Evolutionary conservation across 2,113 vertebrate species (phyloP).

Genomic region (Amazona guildingii): DNA sequence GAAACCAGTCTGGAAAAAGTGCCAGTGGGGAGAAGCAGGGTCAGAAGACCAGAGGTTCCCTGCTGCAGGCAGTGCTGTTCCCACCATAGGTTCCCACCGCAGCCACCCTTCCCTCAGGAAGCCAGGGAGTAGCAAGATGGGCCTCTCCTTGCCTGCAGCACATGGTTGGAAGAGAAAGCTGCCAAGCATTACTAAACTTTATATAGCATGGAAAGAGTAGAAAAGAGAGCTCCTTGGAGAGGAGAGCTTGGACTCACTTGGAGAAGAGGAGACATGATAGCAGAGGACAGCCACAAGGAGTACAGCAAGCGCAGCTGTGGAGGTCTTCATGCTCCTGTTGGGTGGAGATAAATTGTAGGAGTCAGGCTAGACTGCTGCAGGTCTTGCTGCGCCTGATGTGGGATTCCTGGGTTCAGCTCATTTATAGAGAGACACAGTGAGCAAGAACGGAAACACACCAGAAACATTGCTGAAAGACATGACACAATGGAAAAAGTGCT

Average conservation of each 20-base stretch:
- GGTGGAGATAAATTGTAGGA: background rate
- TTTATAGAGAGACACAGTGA: background rate
- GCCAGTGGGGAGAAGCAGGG: background rate
- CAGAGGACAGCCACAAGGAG: slow-evolving; percentile 1
- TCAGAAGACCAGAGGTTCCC: background rate
- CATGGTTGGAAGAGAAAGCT: background rate
- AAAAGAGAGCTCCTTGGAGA: background rate
- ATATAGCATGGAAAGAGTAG: background rate
- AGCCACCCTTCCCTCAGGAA: background rate
- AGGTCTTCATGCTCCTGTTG: slow-evolving; percentile 19
- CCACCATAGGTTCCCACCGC: background rate
- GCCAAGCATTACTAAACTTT: background rate
- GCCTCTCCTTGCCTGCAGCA: background rate
- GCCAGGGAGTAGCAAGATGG: background rate
- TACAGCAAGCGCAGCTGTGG: background rate
- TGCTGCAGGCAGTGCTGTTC: background rate
- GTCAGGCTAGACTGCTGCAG: background rate
- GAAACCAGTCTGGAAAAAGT: background rate
- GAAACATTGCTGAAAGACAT: background rate
- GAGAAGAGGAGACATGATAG: background rate
- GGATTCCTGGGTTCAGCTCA: background rate
- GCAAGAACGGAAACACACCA: accelerated
- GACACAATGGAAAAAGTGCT: background rate
- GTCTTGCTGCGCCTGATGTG: background rate
- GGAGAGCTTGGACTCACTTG: background rate